These are phyloP conservation scores for Diaphora mendica DNA, from an alignment of 2,888 invertebrate species.

Conservation along the genomic window DNA sequence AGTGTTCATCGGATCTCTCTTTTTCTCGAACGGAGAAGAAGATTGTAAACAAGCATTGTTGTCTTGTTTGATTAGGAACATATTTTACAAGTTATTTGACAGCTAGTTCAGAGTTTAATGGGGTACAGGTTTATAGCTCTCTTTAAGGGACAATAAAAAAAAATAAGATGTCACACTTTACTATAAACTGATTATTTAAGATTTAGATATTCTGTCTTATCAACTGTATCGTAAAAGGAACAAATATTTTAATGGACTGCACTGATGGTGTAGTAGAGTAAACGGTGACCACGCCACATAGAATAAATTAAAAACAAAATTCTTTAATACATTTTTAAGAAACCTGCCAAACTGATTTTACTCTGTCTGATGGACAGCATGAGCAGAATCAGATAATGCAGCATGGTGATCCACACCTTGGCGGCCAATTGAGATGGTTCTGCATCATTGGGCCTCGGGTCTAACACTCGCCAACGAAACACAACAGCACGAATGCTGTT, in stretches of 20 bases:
- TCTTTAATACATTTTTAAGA: no score
- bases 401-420: no score
- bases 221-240: not conserved
- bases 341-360: no score
- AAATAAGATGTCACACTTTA: constrained; percentile 14
- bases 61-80: constrained; percentile 4
- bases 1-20: constrained; percentile 2
- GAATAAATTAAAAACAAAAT: no score
- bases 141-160: constrained; percentile 14
- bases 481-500: no score
- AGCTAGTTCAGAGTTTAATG: constrained; percentile 9
- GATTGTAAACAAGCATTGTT: not conserved
- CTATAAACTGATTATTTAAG: constrained; percentile 12
- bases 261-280: no score
- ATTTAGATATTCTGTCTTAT: not conserved
- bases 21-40: not conserved
- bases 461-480: no score
- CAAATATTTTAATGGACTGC: constrained; percentile 1
- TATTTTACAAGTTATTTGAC: constrained; percentile 14
- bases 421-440: no score
- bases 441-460: no score
- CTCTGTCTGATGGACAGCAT: no score
- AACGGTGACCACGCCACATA: no score
- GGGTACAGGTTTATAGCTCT: constrained; percentile 5
- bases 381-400: no score